Conservation (phyloP, 2,113 vertebrate species). For the Vulpes ferrilata region DNA sequence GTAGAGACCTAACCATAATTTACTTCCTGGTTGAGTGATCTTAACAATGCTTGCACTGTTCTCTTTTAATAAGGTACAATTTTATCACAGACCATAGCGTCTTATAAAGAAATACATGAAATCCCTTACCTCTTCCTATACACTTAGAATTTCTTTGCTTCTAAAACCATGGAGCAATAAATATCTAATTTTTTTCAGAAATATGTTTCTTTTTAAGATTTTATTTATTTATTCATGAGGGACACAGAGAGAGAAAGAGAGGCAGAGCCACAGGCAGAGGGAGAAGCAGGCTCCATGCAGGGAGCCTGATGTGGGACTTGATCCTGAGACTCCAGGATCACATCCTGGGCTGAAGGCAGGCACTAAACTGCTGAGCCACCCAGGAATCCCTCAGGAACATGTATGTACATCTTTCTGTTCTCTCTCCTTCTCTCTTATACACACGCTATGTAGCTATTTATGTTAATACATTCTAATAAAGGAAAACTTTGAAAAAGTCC, state of each 20-base stretch:
- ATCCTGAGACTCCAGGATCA: no score
- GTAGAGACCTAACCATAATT: not conserved
- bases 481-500: constrained; percentile 54
- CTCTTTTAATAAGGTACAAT: not conserved
- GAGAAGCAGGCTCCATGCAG: no score
- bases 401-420: not conserved
- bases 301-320: no score
- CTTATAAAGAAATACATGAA: not conserved
- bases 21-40: not conserved
- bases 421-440: not conserved
- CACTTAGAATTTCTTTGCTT: not conserved
- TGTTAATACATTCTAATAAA: constrained; percentile 32
- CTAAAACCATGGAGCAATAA: not conserved
- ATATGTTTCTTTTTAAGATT: not conserved
- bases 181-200: not conserved
- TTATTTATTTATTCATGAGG: no score
- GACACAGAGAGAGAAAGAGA: no score
- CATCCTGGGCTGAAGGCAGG: no score
- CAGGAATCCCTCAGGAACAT: not conserved
- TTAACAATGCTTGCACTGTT: not conserved
- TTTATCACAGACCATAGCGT: not conserved
- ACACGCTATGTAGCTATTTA: not conserved
- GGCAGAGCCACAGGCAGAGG: no score
- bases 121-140: not conserved
- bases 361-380: no score